phyloP scores from a whole-genome alignment of 2,888 invertebrate genomes.

The Agrilus mali region DNA sequence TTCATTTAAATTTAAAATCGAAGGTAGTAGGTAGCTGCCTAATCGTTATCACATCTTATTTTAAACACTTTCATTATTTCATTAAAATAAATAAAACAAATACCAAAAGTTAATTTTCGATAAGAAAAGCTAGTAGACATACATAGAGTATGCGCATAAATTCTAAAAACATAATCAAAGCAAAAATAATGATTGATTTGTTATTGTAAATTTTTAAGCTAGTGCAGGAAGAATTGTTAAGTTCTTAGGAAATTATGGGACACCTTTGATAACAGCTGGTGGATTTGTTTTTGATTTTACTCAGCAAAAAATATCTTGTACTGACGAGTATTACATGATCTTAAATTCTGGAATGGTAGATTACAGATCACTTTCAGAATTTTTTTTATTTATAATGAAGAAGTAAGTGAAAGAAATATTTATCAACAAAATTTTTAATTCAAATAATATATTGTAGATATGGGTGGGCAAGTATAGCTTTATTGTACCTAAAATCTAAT shows the following conservation, averaged over 20 bases:
- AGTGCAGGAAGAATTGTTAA: conserved; percentile 68
- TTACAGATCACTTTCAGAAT: conserved; percentile 58
- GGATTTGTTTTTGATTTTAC: conserved; percentile 72
- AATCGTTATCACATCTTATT: too few species aligned
- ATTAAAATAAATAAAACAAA: too few species aligned
- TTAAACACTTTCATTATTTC: too few species aligned
- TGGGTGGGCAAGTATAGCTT: conserved; percentile 56
- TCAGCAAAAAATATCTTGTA: conserved; percentile 51
- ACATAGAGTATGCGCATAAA: too few species aligned
- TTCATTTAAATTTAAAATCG: background rate
- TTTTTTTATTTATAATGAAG: conserved; percentile 55
- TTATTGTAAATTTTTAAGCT: conserved; percentile 41
- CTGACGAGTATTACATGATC: conserved; percentile 68
- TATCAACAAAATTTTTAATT: background rate
- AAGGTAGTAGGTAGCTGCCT: background rate
- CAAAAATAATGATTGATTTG: too few species aligned
- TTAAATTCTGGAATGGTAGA: conserved; percentile 61
- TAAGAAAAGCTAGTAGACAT: too few species aligned
- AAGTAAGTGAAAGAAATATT: conserved; percentile 38
- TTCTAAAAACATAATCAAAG: too few species aligned
- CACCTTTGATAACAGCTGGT: conserved; percentile 68
- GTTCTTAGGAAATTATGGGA: conserved; percentile 59
- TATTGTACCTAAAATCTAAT: conserved; percentile 66
- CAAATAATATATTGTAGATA: conserved; percentile 38
- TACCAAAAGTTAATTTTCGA: too few species aligned